phyloP scores from a whole-genome alignment of 2,888 invertebrate genomes.

The Lasioglossum villosulum region DNA sequence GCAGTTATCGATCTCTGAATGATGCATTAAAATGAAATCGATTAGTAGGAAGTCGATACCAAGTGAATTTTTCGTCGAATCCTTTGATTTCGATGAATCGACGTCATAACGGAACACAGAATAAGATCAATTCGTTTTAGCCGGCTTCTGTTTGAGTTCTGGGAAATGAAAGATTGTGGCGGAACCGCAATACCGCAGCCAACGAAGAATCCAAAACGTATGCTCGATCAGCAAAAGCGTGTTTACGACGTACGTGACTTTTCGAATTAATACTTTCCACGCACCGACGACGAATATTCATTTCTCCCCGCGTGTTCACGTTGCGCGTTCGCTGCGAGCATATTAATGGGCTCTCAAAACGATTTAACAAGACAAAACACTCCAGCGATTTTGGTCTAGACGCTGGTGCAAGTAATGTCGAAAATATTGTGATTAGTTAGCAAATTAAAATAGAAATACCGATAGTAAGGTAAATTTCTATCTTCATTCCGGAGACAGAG shows the following conservation, averaged over 20 bases:
- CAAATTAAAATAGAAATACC: no score
- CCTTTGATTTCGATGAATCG: slow-evolving; percentile 2
- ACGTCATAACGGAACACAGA: not conserved
- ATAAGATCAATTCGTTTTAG: slow-evolving; percentile 30
- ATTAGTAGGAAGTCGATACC: not conserved
- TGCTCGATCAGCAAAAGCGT: slow-evolving; percentile 25
- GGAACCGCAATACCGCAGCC: slow-evolving; percentile 23
- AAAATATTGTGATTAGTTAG: no score
- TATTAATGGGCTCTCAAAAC: slow-evolving; percentile 56
- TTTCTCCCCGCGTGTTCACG: slow-evolving; percentile 37
- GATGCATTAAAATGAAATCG: not conserved
- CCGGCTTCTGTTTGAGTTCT: slow-evolving; percentile 16
- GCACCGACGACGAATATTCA: not conserved
- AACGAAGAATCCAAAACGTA: slow-evolving; percentile 36
- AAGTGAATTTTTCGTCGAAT: not conserved
- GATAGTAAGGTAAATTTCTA: no score
- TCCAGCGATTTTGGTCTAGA: slow-evolving; percentile 10
- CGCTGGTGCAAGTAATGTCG: not conserved
- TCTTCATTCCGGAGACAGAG: no score
- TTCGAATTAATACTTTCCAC: slow-evolving; percentile 50
- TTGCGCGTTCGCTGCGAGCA: slow-evolving; percentile 41
- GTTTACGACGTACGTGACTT: slow-evolving; percentile 62
- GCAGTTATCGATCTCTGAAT: not conserved
- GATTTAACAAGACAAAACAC: slow-evolving; percentile 49
- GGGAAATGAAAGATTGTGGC: slow-evolving; percentile 25